These are phyloP conservation scores for Drosophila rubida DNA, from an alignment of 2,888 invertebrate species.

Conservation along the genomic window DNA sequence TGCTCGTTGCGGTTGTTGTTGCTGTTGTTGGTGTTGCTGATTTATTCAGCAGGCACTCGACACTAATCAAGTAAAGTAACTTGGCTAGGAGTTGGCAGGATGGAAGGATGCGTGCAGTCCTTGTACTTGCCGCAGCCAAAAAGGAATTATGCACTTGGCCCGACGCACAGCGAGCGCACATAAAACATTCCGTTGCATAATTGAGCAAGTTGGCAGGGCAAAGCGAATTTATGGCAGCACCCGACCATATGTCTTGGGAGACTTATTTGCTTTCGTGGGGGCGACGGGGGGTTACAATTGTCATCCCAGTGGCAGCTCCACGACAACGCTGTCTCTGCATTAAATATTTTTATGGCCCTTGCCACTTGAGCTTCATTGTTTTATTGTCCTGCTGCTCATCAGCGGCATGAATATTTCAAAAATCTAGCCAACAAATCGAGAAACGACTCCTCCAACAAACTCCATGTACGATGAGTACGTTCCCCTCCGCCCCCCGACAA, in stretches of 20 bases:
- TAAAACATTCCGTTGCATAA: slow-evolving; percentile 83
- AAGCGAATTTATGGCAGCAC: slow-evolving; percentile 74
- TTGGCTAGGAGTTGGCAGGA: slow-evolving; percentile 13
- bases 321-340: slow-evolving; percentile 63
- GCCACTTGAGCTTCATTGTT: slow-evolving; percentile 73
- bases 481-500: not conserved
- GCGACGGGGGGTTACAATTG: slow-evolving; percentile 47
- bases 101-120: slow-evolving; percentile 50
- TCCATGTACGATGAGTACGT: slow-evolving; percentile 3
- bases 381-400: slow-evolving; percentile 67
- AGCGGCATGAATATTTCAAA: slow-evolving; percentile 77
- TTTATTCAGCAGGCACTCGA: slow-evolving; percentile 73
- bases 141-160: slow-evolving; percentile 69
- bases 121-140: slow-evolving; percentile 22
- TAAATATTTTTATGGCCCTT: slow-evolving; percentile 79
- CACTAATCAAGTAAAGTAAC: slow-evolving; percentile 78
- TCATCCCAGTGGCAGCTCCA: slow-evolving; percentile 51
- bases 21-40: slow-evolving; percentile 48
- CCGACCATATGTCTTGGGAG: slow-evolving; percentile 73
- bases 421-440: slow-evolving; percentile 30
- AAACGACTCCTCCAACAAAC: slow-evolving; percentile 1
- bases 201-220: slow-evolving; percentile 73
- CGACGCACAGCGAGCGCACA: slow-evolving; percentile 42
- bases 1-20: slow-evolving; percentile 21
- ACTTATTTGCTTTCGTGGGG: slow-evolving; percentile 54